These are phyloP conservation scores for Gymnodraco acuticeps DNA, from an alignment of 2,797 vertebrate genomes.

Conservation along the genomic window DNA sequence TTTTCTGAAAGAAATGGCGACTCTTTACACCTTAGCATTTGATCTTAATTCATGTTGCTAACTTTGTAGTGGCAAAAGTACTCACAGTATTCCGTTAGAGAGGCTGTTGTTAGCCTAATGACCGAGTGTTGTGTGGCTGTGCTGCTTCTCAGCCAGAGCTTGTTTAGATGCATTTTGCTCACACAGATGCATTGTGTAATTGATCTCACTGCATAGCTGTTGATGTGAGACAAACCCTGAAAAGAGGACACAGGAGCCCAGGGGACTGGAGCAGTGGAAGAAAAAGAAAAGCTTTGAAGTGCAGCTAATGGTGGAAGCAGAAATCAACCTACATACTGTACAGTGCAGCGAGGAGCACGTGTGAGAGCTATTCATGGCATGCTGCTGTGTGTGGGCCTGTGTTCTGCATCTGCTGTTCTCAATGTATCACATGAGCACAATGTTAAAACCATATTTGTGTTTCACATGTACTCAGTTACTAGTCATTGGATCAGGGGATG, in stretches of 20 bases:
- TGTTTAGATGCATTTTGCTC: slow-evolving; percentile 31
- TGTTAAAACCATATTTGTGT: neutral
- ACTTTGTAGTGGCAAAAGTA: slow-evolving; percentile 4
- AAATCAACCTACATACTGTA: slow-evolving; percentile 68
- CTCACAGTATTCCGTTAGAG: neutral
- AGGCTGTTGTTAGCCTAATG: slow-evolving; percentile 11
- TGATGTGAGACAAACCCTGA: slow-evolving; percentile 56
- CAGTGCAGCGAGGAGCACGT: slow-evolving; percentile 25
- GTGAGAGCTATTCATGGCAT: slow-evolving; percentile 53
- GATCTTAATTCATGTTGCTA: slow-evolving; percentile 4
- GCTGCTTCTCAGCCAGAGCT: slow-evolving; percentile 17
- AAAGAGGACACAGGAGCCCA: slow-evolving; percentile 59
- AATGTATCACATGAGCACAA: neutral
- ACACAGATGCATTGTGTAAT: slow-evolving; percentile 47
- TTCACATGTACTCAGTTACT: neutral
- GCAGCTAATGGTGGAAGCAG: slow-evolving; percentile 61
- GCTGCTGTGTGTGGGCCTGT: slow-evolving; percentile 26
- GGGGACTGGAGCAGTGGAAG: slow-evolving; percentile 42
- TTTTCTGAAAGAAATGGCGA: neutral
- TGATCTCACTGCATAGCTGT: slow-evolving; percentile 47
- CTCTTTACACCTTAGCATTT: neutral
- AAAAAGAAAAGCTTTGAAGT: slow-evolving; percentile 63
- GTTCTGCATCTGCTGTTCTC: slow-evolving; percentile 26
- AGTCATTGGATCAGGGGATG: neutral
- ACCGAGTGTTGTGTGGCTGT: slow-evolving; percentile 17